Percentiles rank a stretch among this genome's conserved stretches.
These are phyloP conservation scores for Hipposideros armiger DNA, from an alignment of 2,113 vertebrate genomes.

Conservation along the genomic window DNA sequence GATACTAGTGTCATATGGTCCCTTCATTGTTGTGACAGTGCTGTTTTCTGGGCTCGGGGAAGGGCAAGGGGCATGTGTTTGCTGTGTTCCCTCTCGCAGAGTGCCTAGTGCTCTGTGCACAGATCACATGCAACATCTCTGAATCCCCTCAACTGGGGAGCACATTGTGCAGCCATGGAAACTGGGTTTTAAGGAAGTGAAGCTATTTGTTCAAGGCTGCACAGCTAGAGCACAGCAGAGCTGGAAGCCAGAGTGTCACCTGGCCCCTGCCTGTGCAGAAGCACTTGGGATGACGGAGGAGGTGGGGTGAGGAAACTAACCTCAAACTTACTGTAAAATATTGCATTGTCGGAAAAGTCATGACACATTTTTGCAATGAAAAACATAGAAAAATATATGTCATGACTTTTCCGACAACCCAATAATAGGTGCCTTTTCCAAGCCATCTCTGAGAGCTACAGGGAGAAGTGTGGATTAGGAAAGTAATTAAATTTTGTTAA, in stretches of 20 bases:
- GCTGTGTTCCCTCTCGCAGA: not conserved
- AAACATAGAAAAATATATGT: too few species aligned
- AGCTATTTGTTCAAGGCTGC: not conserved
- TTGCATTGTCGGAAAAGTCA: too few species aligned
- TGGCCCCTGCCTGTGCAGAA: not conserved
- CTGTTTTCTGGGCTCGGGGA: not conserved
- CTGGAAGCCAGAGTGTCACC: not conserved
- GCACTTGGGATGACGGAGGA: not conserved
- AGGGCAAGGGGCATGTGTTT: not conserved
- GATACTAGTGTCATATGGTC: not conserved
- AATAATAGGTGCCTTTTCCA: not conserved
- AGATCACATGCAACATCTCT: accelerated
- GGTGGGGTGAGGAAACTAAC: not conserved
- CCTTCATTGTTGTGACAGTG: not conserved
- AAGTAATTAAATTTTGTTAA: not conserved
- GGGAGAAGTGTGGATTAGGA: not conserved
- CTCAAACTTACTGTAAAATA: not conserved
- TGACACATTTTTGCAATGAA: too few species aligned
- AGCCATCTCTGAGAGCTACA: not conserved
- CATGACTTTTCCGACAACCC: too few species aligned
- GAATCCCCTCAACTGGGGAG: not conserved
- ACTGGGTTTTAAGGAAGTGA: not conserved
- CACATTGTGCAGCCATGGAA: not conserved
- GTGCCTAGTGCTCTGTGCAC: not conserved
- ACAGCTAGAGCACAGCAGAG: not conserved